Evolutionary conservation across 2,888 invertebrate species (phyloP), one percentile per base, ranked within the genome.

Genomic region (Andrena bucephala): DNA sequence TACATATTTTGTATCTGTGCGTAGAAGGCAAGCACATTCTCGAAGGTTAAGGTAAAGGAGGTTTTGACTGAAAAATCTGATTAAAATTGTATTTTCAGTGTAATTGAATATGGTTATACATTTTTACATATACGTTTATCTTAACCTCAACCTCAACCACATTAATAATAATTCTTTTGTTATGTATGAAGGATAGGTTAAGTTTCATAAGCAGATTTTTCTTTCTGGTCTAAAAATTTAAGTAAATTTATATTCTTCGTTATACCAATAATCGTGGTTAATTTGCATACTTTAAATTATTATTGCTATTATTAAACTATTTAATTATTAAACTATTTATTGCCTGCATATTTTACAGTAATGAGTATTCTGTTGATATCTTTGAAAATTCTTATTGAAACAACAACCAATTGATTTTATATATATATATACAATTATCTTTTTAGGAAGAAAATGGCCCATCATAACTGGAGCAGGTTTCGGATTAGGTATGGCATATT

Each of bases 401-500:
- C 24, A 42, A 24, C 13, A 24, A 13, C 24, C 10, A 2, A 59
- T 6, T 0, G 54, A 8, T 42, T 31, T 24, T 3, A 20, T 8
- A 24, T 3, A 20, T 8, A 29, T 42, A 66, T 42, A 59, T 7
- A 68, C 20, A 8, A 16, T 27, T 60, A 60, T 70, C 81, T 74
- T 87, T 83, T 80, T 93, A 96, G 96, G 97, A 92, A 96, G 97
- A 92, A 96, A 96, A 91, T 99, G 98, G 98, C 99, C 99, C 1
- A 94, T 98, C 36, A 96, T 97, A 91, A 95, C 98, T 80, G 99
- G 99, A 52, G 96, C 97, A 86, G 99, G 99, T 72, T 96, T 98
- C 93, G 99, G 99, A 54, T 94, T 98, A 90, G 99, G 99, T 68
- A 96, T 98, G 95, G 98, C 98, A 66, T 97, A 97, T 94, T 96